Conservation (phyloP, 1,140 invertebrate species). For the Aporrectodea caliginosa region DNA sequence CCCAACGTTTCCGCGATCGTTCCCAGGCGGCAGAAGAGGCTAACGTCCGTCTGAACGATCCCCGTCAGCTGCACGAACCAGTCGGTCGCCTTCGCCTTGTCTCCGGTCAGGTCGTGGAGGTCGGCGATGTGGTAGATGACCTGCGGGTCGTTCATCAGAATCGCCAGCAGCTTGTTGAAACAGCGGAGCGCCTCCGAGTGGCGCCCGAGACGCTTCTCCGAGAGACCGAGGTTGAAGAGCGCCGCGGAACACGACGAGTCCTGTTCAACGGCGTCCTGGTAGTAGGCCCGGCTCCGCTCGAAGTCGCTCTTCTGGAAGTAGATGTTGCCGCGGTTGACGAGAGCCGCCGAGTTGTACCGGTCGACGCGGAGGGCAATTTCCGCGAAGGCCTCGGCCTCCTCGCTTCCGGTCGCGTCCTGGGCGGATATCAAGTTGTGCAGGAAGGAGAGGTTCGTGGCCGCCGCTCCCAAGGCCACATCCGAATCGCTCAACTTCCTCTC, state of each 20-base stretch:
- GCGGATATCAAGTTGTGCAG: constrained; percentile 74
- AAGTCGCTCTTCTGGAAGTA: constrained; percentile 69
- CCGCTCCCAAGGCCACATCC: constrained; percentile 71
- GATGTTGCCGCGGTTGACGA: constrained; percentile 86
- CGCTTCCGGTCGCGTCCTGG: constrained; percentile 71
- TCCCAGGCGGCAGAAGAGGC: constrained; percentile 75
- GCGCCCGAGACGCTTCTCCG: constrained; percentile 67
- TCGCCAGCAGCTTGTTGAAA: constrained; percentile 76
- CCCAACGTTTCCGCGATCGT: constrained; percentile 77
- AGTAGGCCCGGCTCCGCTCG: constrained; percentile 71
- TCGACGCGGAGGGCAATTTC: constrained; percentile 70
- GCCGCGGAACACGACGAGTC: constrained; percentile 83
- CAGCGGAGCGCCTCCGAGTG: constrained; percentile 73
- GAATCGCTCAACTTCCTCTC: constrained; percentile 60
- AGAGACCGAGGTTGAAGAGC: constrained; percentile 82
- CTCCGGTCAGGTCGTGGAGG: constrained; percentile 60
- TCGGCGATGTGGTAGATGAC: constrained; percentile 81
- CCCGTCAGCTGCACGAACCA: constrained; percentile 70
- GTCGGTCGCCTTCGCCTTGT: background rate
- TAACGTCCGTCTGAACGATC: constrained; percentile 77
- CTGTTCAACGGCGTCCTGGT: constrained; percentile 72
- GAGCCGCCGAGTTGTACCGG: constrained; percentile 72
- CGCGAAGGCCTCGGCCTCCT: constrained; percentile 74
- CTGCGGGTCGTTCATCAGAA: constrained; percentile 72
- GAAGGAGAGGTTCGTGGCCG: constrained; percentile 86